phyloP scores from a whole-genome alignment of 2,888 invertebrate genomes.

The Cordylochernes scorpioides region DNA sequence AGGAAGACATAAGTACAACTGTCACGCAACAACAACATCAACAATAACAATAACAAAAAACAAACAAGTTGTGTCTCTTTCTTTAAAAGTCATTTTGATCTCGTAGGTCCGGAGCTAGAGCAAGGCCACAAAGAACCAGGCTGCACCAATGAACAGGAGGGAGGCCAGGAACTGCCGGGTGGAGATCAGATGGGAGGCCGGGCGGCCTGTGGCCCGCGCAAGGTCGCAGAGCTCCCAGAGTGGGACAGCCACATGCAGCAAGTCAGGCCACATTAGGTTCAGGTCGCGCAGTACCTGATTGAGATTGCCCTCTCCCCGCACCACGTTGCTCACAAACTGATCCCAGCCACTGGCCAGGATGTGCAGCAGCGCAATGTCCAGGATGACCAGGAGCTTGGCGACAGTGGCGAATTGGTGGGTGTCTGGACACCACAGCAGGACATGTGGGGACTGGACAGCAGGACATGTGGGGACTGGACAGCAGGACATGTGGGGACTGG shows the following conservation, averaged over 20 bases:
- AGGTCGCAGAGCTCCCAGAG: conserved; percentile 19
- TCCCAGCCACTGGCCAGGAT: conserved; percentile 35
- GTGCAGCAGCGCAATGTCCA: conserved; percentile 33
- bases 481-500: too few relatives aligned
- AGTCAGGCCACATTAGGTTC: conserved; percentile 38
- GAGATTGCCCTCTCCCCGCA: conserved; percentile 32
- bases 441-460: too few relatives aligned
- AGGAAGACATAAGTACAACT: too few relatives aligned
- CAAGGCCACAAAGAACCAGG: too few relatives aligned
- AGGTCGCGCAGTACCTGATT: conserved; percentile 34
- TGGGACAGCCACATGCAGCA: conserved; percentile 34
- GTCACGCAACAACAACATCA: too few relatives aligned
- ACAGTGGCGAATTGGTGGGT: too few relatives aligned
- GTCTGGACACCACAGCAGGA: too few relatives aligned
- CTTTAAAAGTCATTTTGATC: too few relatives aligned
- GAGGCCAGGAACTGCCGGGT: conserved; percentile 21
- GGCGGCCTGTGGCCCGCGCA: conserved; percentile 17
- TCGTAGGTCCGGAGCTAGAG: too few relatives aligned
- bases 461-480: too few relatives aligned
- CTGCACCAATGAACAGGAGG: conserved; percentile 16
- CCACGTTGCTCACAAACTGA: conserved; percentile 29
- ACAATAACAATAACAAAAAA: too few relatives aligned
- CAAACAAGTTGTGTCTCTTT: too few relatives aligned
- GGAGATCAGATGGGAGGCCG: conserved; percentile 18
- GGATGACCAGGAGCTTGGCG: conserved; percentile 31